Percentiles rank a stretch among this genome's conserved stretches.
Evolutionary conservation across 2,888 invertebrate genomes (phyloP).

Genomic region (Itoplectis maculator): DNA sequence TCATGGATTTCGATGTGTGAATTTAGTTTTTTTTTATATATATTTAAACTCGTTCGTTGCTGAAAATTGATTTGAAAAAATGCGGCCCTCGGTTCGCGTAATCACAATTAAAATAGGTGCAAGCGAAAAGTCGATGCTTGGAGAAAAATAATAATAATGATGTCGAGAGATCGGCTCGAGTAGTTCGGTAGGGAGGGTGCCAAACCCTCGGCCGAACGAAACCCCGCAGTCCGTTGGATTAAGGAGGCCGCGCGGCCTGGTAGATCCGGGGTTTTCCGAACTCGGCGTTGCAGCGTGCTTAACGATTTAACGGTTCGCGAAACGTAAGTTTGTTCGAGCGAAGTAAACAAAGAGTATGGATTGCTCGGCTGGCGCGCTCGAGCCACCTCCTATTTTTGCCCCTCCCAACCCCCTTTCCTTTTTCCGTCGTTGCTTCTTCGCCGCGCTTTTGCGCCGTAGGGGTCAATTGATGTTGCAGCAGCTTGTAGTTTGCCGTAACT

Average conservation of each 20-base stretch:
- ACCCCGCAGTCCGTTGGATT: too few species aligned
- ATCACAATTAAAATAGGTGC: too few species aligned
- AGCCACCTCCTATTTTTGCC: slow-evolving; percentile 36
- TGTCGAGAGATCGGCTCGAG: too few species aligned
- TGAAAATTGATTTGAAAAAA: too few species aligned
- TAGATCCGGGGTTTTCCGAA: slow-evolving; percentile 54
- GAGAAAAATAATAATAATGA: too few species aligned
- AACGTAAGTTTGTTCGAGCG: slow-evolving; percentile 72
- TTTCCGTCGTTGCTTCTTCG: slow-evolving; percentile 14
- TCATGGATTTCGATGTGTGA: too few species aligned
- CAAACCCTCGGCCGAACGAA: background rate
- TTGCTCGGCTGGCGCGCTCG: slow-evolving; percentile 61
- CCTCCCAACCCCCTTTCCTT: slow-evolving; percentile 22
- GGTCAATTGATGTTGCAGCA: slow-evolving; percentile 19
- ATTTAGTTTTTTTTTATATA: too few species aligned
- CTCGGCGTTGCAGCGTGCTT: slow-evolving; percentile 68
- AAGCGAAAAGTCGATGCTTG: too few species aligned
- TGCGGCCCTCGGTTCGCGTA: too few species aligned
- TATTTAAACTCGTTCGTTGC: too few species aligned
- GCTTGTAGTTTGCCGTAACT: slow-evolving; percentile 23
- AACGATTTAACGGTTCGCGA: slow-evolving; percentile 72
- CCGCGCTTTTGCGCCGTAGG: slow-evolving; percentile 12
- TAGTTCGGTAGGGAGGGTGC: too few species aligned
- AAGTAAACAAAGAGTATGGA: slow-evolving; percentile 73
- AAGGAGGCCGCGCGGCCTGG: too few species aligned